These are phyloP conservation scores for Brachionus asplanchnoidis DNA, from an alignment of 1,140 invertebrate species.

Conservation along the genomic window DNA sequence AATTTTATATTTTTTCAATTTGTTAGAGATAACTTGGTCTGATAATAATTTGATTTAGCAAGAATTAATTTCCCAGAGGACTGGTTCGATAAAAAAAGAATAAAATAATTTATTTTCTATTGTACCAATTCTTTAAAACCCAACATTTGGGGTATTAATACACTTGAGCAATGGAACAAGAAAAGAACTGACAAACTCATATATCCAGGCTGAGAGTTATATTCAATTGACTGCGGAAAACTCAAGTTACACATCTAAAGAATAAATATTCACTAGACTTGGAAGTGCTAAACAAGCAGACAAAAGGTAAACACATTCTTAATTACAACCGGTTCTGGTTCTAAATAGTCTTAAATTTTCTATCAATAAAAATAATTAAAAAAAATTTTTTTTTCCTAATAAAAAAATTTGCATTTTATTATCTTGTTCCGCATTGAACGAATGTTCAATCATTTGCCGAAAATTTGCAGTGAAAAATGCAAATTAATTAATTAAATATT, in stretches of 20 bases:
- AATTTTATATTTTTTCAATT: neutral
- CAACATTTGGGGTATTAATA: neutral
- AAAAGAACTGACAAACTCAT: neutral
- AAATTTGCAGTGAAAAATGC: neutral
- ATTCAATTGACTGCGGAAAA: neutral
- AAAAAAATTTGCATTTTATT: neutral
- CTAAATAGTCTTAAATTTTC: neutral
- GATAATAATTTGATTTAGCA: neutral
- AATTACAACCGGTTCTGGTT: neutral
- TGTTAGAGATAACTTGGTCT: neutral
- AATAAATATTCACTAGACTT: neutral
- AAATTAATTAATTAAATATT: constrained; percentile 35
- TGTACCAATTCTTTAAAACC: neutral
- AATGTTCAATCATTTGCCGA: neutral
- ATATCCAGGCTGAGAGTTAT: neutral
- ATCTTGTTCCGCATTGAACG: neutral
- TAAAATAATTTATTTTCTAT: neutral
- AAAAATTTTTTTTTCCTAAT: neutral
- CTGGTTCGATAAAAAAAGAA: neutral
- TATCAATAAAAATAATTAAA: neutral
- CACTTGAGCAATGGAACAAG: neutral
- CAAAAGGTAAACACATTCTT: neutral
- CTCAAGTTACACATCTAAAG: neutral
- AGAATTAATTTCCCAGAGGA: neutral
- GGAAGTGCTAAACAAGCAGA: neutral